These are phyloP conservation scores for Scaptomyza parva DNA, from an alignment of 2,888 invertebrate species.

Conservation along the genomic window DNA sequence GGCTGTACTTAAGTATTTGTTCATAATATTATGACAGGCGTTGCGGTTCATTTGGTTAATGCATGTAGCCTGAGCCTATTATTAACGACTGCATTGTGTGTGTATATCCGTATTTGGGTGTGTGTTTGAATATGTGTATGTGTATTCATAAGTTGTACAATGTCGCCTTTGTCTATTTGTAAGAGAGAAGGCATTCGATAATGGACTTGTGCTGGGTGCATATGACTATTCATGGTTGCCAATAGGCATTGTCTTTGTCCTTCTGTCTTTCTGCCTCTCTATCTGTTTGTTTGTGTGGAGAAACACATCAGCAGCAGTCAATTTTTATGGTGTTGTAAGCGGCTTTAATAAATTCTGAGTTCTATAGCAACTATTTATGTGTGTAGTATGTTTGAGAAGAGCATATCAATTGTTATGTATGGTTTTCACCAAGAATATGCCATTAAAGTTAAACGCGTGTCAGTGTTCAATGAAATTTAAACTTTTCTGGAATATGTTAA, in stretches of 20 bases:
- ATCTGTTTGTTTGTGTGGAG: neutral
- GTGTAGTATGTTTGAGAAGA: neutral
- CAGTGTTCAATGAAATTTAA: neutral
- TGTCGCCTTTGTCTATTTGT: conserved; percentile 49
- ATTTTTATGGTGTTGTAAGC: neutral
- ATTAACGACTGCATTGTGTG: conserved; percentile 55
- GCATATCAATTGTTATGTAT: neutral
- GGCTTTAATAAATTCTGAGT: conserved; percentile 10
- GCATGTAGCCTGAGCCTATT: conserved; percentile 67
- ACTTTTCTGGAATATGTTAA: neutral
- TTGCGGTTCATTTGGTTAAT: conserved; percentile 78
- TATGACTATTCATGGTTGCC: conserved; percentile 11
- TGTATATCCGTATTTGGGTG: too few species aligned
- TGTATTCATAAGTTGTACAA: conserved; percentile 20
- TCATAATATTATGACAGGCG: conserved; percentile 62
- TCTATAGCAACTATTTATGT: neutral
- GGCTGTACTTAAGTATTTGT: conserved; percentile 55
- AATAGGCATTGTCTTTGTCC: conserved; percentile 18
- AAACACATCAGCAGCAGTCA: conserved; percentile 11
- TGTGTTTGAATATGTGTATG: neutral
- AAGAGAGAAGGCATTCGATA: conserved; percentile 43
- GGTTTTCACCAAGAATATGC: conserved; percentile 6
- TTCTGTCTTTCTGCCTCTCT: neutral
- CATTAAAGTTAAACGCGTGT: too few species aligned
- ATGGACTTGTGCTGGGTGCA: conserved; percentile 30